Evolutionary conservation across 2,797 vertebrate species (phyloP).

Genomic region (Sebastes umbrosus): DNA sequence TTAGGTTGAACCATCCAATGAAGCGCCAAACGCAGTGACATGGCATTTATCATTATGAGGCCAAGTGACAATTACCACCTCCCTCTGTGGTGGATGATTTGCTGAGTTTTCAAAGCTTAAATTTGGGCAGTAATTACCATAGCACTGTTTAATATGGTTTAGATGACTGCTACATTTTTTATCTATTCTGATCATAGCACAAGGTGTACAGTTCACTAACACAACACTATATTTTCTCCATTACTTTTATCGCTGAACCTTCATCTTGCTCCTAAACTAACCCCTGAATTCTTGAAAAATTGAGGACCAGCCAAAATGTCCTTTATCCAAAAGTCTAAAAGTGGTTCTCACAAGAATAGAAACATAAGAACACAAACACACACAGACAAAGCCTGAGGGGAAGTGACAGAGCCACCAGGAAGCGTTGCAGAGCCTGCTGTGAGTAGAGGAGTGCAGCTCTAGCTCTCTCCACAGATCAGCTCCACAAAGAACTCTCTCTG

Average conservation of each 20-base stretch:
- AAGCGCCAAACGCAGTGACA: neutral
- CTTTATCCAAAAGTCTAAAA: slow-evolving; percentile 15
- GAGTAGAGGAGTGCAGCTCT: slow-evolving; percentile 52
- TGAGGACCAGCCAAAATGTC: neutral
- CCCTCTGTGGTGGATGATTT: neutral
- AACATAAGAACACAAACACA: slow-evolving; percentile 5
- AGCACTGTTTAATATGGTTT: neutral
- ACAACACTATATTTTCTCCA: neutral
- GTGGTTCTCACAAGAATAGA: slow-evolving; percentile 32
- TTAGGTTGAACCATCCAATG: neutral
- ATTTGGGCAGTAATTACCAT: neutral
- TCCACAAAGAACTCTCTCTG: slow-evolving; percentile 56
- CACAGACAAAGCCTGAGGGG: slow-evolving; percentile 63
- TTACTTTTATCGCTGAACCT: neutral
- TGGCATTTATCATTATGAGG: neutral
- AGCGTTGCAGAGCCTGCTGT: slow-evolving; percentile 54
- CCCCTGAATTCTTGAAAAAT: neutral
- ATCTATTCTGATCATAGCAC: neutral
- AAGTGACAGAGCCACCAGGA: slow-evolving; percentile 69
- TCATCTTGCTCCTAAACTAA: neutral
- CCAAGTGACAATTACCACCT: neutral
- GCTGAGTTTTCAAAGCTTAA: neutral
- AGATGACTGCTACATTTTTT: neutral
- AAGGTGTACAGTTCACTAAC: neutral
- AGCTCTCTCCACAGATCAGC: slow-evolving; percentile 53